These are phyloP conservation scores for Oncorhynchus mykiss DNA, from an alignment of 2,113 vertebrate species.

Conservation along the genomic window DNA sequence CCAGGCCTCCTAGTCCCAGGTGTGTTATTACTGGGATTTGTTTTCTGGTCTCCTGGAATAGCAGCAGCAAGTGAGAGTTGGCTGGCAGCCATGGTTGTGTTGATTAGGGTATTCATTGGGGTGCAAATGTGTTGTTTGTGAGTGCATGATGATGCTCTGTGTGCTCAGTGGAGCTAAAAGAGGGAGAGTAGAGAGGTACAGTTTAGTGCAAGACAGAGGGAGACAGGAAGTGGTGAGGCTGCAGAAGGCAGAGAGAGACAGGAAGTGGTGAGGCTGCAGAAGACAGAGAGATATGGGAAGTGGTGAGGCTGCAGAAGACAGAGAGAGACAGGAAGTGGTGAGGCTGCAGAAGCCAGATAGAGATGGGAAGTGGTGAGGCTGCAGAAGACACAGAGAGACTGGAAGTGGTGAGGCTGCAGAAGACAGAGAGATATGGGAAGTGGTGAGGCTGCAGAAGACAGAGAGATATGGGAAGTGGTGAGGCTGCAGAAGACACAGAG, in stretches of 20 bases:
- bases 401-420: too few species aligned
- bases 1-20: neutral
- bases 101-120: neutral
- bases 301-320: too few species aligned
- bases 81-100: conserved; percentile 13
- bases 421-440: fast-evolving
- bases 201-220: neutral
- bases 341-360: too few species aligned
- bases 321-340: too few species aligned
- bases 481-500: too few species aligned
- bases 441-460: too few species aligned
- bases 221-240: neutral
- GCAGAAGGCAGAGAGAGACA: too few species aligned
- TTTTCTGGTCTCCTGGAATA: conserved; percentile 9
- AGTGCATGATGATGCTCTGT: conserved; percentile 34
- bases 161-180: conserved; percentile 23
- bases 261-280: too few species aligned
- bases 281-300: neutral
- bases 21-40: neutral
- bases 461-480: too few species aligned
- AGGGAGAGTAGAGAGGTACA: neutral
- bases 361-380: too few species aligned
- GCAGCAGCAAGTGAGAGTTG: conserved; percentile 5
- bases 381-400: too few species aligned
- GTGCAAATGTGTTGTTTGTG: conserved; percentile 22